phyloP scores from a whole-genome alignment of 2,888 invertebrate genomes.

The Chorisops tibialis region DNA sequence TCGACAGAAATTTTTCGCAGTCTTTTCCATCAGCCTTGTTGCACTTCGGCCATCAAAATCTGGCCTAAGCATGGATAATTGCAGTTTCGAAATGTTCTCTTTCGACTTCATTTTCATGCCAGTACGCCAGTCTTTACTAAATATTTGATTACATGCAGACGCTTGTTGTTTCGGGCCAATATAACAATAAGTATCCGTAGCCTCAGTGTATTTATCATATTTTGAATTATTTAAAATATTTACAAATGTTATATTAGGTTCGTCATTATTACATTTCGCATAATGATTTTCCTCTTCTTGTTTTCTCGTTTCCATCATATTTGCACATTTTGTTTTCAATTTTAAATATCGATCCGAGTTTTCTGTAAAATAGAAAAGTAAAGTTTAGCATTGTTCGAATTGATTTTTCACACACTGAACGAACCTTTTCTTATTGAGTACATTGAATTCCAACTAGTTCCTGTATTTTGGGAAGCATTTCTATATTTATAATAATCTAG shows the following conservation, averaged over 20 bases:
- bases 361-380: slow-evolving; percentile 10
- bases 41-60: slow-evolving; percentile 10
- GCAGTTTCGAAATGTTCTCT: not conserved
- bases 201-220: slow-evolving; percentile 2
- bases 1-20: not conserved
- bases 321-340: slow-evolving; percentile 3
- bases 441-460: slow-evolving; percentile 47
- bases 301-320: not conserved
- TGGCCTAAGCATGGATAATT: slow-evolving; percentile 5
- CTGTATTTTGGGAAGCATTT: slow-evolving; percentile 52
- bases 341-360: slow-evolving; percentile 2
- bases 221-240: slow-evolving; percentile 21
- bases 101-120: not conserved
- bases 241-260: slow-evolving; percentile 15
- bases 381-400: slow-evolving; percentile 1
- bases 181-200: slow-evolving; percentile 9
- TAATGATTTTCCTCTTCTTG: not conserved
- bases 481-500: slow-evolving; percentile 71
- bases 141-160: not conserved
- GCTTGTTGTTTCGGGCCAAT: slow-evolving; percentile 5
- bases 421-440: slow-evolving; percentile 27
- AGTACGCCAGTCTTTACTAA: slow-evolving; percentile 5
- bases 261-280: not conserved
- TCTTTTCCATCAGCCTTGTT: not conserved
- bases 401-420: not conserved